Evolutionary conservation across 2,113 vertebrate species (phyloP).

Genomic region (Rhinolophus sinicus): DNA sequence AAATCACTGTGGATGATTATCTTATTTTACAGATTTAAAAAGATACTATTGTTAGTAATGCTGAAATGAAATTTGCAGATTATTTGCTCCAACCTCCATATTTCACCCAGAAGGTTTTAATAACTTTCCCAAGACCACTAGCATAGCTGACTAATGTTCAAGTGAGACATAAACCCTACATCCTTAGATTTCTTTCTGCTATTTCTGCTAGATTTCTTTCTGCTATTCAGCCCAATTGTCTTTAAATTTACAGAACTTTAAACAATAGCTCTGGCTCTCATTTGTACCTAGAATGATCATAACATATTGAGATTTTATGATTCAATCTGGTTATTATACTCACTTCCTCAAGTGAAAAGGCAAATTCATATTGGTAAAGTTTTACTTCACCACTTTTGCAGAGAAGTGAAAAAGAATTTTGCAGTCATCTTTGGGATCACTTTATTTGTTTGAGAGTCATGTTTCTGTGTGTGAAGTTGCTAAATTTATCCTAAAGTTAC

Average conservation of each 20-base stretch:
- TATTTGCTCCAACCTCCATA: neutral
- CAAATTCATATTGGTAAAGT: neutral
- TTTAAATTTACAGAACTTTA: neutral
- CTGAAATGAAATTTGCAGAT: neutral
- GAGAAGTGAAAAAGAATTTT: neutral
- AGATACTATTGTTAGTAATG: neutral
- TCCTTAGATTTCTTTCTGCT: neutral
- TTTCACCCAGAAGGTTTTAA: neutral
- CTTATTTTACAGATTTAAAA: neutral
- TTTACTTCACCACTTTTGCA: neutral
- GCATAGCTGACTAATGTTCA: neutral
- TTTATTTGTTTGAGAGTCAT: neutral
- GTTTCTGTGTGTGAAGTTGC: neutral
- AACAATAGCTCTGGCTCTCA: neutral
- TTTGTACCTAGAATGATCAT: neutral
- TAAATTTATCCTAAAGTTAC: conserved; percentile 42
- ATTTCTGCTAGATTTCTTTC: neutral
- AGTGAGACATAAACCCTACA: neutral
- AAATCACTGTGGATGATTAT: neutral
- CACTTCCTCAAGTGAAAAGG: neutral
- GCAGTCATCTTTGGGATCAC: neutral
- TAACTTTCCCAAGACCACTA: neutral
- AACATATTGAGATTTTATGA: neutral
- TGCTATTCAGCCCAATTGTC: neutral
- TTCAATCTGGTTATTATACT: neutral